Evolutionary conservation across 2,888 invertebrate genomes (phyloP).

Genomic region (Drosophila eohydei): DNA sequence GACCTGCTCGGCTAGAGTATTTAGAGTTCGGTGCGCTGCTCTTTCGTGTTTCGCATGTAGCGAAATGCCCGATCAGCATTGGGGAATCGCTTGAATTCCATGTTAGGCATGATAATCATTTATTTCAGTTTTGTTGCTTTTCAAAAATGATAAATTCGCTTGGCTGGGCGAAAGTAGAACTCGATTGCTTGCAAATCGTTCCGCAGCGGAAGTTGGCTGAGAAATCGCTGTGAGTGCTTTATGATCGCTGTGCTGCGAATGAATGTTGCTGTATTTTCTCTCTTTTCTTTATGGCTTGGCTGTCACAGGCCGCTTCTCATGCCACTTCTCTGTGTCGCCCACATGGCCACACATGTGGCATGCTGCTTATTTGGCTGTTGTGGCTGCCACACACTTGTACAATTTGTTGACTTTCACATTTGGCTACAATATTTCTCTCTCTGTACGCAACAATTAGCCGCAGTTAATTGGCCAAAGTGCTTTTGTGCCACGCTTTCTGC

Average conservation of each 20-base stretch:
- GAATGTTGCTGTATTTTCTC: not conserved
- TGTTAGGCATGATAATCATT: constrained; percentile 39
- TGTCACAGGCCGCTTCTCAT: constrained; percentile 18
- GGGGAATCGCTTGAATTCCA: constrained; percentile 1
- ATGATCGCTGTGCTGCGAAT: constrained; percentile 40
- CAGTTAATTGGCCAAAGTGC: constrained; percentile 78
- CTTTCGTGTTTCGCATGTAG: not conserved
- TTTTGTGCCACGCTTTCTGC: constrained; percentile 78
- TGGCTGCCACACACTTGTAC: constrained; percentile 9
- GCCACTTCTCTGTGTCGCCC: constrained; percentile 13
- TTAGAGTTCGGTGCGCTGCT: not conserved
- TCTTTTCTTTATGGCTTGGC: not conserved
- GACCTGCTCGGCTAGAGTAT: not conserved
- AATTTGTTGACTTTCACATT: constrained; percentile 68
- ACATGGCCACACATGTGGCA: constrained; percentile 31
- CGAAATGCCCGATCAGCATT: constrained; percentile 22
- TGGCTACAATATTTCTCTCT: constrained; percentile 29
- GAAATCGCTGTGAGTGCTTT: constrained; percentile 65
- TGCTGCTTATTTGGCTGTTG: constrained; percentile 8
- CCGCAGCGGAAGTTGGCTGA: constrained; percentile 67
- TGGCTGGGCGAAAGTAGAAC: constrained; percentile 73
- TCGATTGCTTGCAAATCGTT: constrained; percentile 63
- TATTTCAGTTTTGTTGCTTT: constrained; percentile 16
- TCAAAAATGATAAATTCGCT: constrained; percentile 39
- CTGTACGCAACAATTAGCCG: constrained; percentile 76